Evolutionary conservation across 2,888 invertebrate species (phyloP).

Genomic region (Glaucopsyche alexis): DNA sequence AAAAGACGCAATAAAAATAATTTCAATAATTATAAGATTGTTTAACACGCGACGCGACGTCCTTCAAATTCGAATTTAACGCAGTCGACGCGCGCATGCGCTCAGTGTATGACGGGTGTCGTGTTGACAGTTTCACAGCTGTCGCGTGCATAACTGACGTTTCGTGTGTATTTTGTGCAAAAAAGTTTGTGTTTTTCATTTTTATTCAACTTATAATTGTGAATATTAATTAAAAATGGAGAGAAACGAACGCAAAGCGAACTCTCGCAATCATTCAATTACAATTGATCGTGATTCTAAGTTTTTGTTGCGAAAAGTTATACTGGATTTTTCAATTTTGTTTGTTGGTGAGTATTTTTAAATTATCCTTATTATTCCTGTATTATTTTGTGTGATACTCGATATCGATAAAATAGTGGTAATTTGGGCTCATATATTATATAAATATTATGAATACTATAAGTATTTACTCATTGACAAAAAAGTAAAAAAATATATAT

Average conservation of each 20-base stretch:
- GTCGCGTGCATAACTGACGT: constrained; percentile 48
- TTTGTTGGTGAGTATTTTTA: constrained; percentile 82
- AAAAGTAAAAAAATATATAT: background rate
- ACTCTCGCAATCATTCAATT: constrained; percentile 62
- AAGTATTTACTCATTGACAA: background rate
- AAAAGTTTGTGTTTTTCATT: constrained; percentile 44
- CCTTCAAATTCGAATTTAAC: constrained; percentile 22
- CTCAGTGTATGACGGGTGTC: constrained; percentile 55
- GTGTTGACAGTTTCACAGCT: constrained; percentile 43
- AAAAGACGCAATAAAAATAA: background rate
- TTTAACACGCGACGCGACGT: background rate
- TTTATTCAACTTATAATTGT: constrained; percentile 41
- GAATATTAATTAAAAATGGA: constrained; percentile 59
- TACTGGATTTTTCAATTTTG: constrained; percentile 83
- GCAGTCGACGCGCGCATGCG: constrained; percentile 75
- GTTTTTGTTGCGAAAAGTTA: constrained; percentile 82
- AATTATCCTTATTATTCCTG: constrained; percentile 33
- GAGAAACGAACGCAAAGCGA: constrained; percentile 65
- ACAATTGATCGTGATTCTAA: constrained; percentile 79
- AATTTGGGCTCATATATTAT: background rate
- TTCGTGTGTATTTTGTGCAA: constrained; percentile 56
- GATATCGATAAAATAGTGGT: background rate
- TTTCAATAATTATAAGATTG: background rate
- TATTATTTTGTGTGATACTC: constrained; percentile 8
- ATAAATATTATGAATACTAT: background rate